Evolutionary conservation across 1,140 invertebrate species (phyloP), one percentile per base, ranked within the genome.

Genomic region (Drosophila nannoptera): DNA sequence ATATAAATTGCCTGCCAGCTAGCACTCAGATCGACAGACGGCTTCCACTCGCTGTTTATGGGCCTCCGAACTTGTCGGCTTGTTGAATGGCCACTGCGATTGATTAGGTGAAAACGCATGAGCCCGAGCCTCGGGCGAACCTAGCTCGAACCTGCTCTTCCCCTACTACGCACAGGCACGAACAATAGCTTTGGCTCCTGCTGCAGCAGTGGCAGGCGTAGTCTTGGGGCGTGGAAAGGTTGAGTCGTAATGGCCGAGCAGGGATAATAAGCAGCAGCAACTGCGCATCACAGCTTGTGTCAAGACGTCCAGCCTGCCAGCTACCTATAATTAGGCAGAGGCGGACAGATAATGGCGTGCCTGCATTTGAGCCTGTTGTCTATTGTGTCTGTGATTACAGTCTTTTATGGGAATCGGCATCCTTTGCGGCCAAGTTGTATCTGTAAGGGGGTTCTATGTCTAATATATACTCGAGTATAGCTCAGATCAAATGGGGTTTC

Each of bases 61-160:
- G 49, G 50, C 5, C 50, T 11, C n/a, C 48, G 46, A 59, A 31
- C 14, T 33, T 9, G 77, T 45, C 65, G 74, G 64, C 65, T 14
- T 46, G 71, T 74, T 73, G 75, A 81, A 82, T 74, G 78, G 77
- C 48, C 66, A 65, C 45, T 56, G 49, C 58, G 53, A 69, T 56
- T 71, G 78, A 77, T 81, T 77, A 72, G 78, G 74, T 82, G 78
- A 82, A 82, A 81, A 71, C 77, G 73, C 75, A 76, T 64, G 71
- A 69, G 75, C 78, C 78, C 59, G 78, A 75, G 78, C 62, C 45
- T 35, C 29, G 29, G 35, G 4, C 29, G 14, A 63, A 9, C 32
- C 5, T 32, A 49, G 9, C 14, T 29, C 40, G 4, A 22, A 22
- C 22, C 22, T 22, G 3, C 22, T 22, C 22, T 22, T 2, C 22